phyloP scores from a whole-genome alignment of 2,113 vertebrate species.

The Rhabdomys dilectus region DNA sequence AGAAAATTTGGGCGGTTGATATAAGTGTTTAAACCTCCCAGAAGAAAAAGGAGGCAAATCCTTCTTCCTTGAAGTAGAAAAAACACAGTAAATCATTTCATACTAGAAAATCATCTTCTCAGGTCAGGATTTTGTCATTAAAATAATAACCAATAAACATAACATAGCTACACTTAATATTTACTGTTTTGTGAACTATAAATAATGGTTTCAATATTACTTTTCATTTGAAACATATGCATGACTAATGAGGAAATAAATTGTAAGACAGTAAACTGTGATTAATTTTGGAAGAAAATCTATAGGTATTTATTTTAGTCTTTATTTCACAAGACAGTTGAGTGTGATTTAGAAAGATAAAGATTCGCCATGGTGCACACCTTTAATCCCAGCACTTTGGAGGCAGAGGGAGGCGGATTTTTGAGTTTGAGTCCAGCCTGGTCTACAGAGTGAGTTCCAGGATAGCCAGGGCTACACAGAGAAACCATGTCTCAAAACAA shows the following conservation, averaged over 20 bases:
- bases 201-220: neutral
- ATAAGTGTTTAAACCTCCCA: neutral
- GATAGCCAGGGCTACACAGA: too few relatives aligned
- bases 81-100: neutral
- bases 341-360: neutral
- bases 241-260: neutral
- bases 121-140: neutral
- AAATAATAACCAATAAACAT: neutral
- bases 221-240: neutral
- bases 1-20: neutral
- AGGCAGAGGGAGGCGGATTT: too few relatives aligned
- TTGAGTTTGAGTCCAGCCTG: too few relatives aligned
- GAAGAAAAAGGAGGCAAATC: neutral
- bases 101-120: neutral
- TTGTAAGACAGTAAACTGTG: neutral
- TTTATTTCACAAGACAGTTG: constrained; percentile 4
- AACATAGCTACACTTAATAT: neutral
- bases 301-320: neutral
- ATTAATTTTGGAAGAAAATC: neutral
- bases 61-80: neutral
- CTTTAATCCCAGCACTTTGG: too few relatives aligned
- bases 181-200: neutral
- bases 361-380: neutral
- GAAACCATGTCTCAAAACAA: too few relatives aligned
- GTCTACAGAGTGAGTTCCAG: too few relatives aligned